These are phyloP conservation scores for Brachyopa scutellaris DNA, from an alignment of 2,888 invertebrate genomes.

Conservation along the genomic window DNA sequence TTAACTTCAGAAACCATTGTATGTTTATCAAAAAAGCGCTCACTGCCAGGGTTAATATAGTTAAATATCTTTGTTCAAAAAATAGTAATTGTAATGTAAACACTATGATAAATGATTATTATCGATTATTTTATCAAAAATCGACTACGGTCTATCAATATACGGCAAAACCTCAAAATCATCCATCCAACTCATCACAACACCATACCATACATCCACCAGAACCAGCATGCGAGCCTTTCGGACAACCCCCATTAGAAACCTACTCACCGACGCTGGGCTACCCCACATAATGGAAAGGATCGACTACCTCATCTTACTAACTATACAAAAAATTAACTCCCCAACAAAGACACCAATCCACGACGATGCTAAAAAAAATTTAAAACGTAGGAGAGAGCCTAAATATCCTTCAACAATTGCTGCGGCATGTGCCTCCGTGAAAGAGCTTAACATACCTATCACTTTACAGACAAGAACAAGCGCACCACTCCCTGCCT, in stretches of 20 bases:
- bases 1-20: background rate
- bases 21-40: background rate
- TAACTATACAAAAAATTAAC: too few species aligned
- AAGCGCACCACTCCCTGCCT: background rate
- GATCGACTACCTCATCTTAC: too few species aligned
- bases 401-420: background rate
- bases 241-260: background rate
- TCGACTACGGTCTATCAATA: background rate
- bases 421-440: background rate
- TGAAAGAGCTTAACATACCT: background rate
- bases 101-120: background rate
- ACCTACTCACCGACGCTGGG: slow-evolving; percentile 6
- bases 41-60: background rate
- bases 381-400: background rate
- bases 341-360: background rate
- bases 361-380: slow-evolving; percentile 5
- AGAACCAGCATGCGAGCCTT: background rate
- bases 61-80: background rate
- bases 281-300: background rate
- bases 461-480: too few species aligned
- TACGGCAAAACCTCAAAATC: background rate
- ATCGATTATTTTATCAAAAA: background rate
- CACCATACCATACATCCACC: background rate
- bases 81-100: background rate
- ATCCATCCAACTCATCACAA: background rate